Evolutionary conservation across 2,797 vertebrate species (phyloP), one percentile per base, ranked within the genome.

Genomic region (Girardinus metallicus): DNA sequence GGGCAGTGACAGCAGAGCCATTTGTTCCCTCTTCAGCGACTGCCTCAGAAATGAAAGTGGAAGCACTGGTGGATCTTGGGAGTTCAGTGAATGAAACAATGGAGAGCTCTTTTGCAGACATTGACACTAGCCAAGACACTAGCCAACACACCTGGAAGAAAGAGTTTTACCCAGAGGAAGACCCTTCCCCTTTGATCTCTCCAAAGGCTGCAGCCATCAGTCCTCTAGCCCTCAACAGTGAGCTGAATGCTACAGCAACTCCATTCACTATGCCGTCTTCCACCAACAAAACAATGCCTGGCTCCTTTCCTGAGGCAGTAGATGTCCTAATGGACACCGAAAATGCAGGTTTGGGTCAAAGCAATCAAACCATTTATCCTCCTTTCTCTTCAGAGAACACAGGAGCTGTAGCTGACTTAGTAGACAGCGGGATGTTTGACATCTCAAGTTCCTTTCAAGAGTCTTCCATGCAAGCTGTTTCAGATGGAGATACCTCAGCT

Each of bases 1-100:
- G 96, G 96, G 93, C 90, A 5, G 75, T 95, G 74, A 81, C 85
- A 72, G 82, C 92, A 0, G 94, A 95, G 39, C 91, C 95, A 0
- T 94, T 93, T 41, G 73, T 93, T 41, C 90, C 94, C 73, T 83
- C 80, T 0, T 81, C 89, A 0, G 41, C 82, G 18, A 41, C 74
- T 0, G 66, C 88, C 26, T 62, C 90, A 51, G 87, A 87, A 8
- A 74, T 84, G 23, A 72, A 74, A 36, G 85, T 85, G 16, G 88
- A 92, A 13, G 64, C 64, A 26, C 55, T 79, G 82, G 31, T 87
- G 76, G 90, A 94, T 75, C 34, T 90, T 1, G 85, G 83, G 4
- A 80, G 83, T 71, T 76, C 89, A 74, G 26, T 43, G 49, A 82
- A 70, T 21, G 43, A 51, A 49, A 76, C 29, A 73, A 15, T 55